Percentiles rank a stretch among this genome's conserved stretches.
Conservation (phyloP, 2,797 vertebrate species). For the Sebastiscus tertius region DNA sequence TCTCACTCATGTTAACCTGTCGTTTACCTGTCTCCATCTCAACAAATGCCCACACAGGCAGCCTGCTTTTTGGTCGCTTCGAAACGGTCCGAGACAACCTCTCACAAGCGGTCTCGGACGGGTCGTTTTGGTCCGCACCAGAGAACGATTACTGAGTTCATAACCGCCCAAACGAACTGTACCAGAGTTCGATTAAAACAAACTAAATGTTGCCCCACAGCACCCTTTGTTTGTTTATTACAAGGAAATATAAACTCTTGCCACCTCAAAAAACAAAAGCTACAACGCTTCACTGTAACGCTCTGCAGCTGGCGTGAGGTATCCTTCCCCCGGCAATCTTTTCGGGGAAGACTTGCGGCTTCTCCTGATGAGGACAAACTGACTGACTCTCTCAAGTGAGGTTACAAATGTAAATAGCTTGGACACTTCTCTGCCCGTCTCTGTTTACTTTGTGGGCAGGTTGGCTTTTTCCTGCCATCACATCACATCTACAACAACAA, state of each 20-base stretch:
- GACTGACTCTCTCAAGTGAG: slow-evolving; percentile 42
- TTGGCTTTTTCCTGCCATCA: slow-evolving; percentile 26
- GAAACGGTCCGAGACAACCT: too few species aligned
- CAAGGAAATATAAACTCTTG: slow-evolving; percentile 1
- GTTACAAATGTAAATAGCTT: slow-evolving; percentile 45
- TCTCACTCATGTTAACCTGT: too few species aligned
- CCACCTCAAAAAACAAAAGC: background rate
- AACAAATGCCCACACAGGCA: too few species aligned
- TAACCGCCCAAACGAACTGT: too few species aligned
- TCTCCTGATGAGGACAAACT: slow-evolving; percentile 40
- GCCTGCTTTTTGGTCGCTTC: too few species aligned
- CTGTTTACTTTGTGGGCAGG: slow-evolving; percentile 57
- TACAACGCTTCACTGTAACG: background rate
- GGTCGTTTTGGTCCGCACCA: too few species aligned
- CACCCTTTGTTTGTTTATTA: background rate
- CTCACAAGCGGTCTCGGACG: too few species aligned
- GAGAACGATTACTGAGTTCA: too few species aligned
- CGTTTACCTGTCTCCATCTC: too few species aligned
- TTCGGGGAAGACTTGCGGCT: slow-evolving; percentile 39
- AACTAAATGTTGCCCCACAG: background rate
- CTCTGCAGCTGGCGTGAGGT: slow-evolving; percentile 23
- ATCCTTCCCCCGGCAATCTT: slow-evolving; percentile 12
- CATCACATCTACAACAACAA: slow-evolving; percentile 37
- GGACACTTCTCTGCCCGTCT: slow-evolving; percentile 46
- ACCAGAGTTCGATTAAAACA: too few species aligned